Evolutionary conservation across 2,797 vertebrate species (phyloP).

Genomic region (Gadopsis bispinosus): DNA sequence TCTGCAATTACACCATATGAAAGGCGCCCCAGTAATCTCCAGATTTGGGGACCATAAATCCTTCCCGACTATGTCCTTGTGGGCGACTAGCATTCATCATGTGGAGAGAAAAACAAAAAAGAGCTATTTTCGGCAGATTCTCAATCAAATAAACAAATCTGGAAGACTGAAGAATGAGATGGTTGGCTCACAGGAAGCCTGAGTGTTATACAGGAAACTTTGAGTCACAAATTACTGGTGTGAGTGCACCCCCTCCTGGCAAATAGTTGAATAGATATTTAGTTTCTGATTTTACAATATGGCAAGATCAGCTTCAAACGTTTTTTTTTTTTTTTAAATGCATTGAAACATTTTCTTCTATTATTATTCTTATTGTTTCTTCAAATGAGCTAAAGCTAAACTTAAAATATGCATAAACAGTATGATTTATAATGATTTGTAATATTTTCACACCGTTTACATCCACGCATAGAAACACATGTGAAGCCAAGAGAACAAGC

Average conservation of each 20-base stretch:
- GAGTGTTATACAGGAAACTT: constrained; percentile 5
- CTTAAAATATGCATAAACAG: background rate
- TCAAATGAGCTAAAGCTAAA: background rate
- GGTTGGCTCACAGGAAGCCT: constrained; percentile 22
- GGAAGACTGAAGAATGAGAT: constrained; percentile 38
- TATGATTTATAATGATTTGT: background rate
- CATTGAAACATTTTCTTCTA: background rate
- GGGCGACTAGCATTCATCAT: constrained; percentile 43
- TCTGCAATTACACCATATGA: constrained; percentile 59
- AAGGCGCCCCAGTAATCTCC: constrained; percentile 52
- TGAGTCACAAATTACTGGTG: background rate
- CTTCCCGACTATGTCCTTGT: constrained; percentile 34
- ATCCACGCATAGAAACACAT: background rate
- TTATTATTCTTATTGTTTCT: background rate
- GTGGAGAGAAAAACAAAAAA: constrained; percentile 46
- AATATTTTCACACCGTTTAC: background rate
- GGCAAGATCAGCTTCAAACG: background rate
- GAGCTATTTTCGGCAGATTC: constrained; percentile 59
- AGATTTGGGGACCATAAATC: constrained; percentile 63
- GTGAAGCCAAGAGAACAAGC: background rate
- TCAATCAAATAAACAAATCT: constrained; percentile 71
- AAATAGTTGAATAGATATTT: background rate
- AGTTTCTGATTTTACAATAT: background rate
- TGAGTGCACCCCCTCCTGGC: constrained; percentile 67
- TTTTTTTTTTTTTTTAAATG: background rate